phyloP scores from a whole-genome alignment of 2,888 invertebrate species.

The Globia sparganii region DNA sequence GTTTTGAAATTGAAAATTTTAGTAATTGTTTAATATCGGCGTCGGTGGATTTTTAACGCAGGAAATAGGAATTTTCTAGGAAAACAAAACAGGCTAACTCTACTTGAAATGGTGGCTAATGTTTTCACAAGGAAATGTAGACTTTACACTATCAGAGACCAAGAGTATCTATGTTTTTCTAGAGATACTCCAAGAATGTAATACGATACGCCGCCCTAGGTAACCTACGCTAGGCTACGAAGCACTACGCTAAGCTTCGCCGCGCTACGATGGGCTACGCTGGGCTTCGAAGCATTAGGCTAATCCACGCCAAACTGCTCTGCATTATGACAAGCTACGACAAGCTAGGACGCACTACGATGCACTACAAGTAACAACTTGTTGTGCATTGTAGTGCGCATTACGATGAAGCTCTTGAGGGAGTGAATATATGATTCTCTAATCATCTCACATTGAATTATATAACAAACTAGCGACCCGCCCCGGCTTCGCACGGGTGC shows the following conservation, averaged over 20 bases:
- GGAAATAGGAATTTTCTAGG: not conserved
- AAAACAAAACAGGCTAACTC: not conserved
- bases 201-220: not conserved
- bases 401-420: not conserved
- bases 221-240: not conserved
- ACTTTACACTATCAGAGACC: not conserved
- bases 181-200: not conserved
- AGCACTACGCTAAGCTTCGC: not conserved
- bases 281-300: not conserved
- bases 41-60: not conserved
- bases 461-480: too few species aligned
- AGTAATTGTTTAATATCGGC: not conserved
- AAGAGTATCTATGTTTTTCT: not conserved
- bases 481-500: too few species aligned
- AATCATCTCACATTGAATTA: too few species aligned
- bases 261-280: not conserved
- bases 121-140: not conserved
- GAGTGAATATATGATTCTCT: not conserved
- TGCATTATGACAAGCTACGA: not conserved
- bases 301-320: not conserved
- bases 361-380: not conserved
- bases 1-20: slow-evolving; percentile 13
- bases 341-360: not conserved
- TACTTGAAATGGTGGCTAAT: not conserved
- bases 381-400: too few species aligned